Evolutionary conservation across 2,888 invertebrate species (phyloP).

Genomic region (Dolichomitus sp.): DNA sequence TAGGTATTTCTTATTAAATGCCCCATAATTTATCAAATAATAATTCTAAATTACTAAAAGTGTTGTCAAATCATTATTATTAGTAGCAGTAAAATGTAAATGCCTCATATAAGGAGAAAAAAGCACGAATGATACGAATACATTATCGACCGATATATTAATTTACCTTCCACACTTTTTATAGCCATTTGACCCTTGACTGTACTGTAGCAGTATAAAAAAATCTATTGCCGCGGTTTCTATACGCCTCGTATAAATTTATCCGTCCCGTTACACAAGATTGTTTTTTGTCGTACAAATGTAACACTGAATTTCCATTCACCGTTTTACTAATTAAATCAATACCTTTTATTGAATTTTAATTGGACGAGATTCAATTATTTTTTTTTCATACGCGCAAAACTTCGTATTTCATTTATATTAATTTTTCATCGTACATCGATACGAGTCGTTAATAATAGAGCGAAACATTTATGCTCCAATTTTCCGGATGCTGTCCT

Average conservation of each 20-base stretch:
- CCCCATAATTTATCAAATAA: background rate
- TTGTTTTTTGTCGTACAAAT: background rate
- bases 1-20: background rate
- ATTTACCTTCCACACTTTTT: background rate
- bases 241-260: background rate
- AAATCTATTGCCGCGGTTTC: background rate
- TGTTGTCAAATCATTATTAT: background rate
- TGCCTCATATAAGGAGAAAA: background rate
- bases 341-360: constrained; percentile 9
- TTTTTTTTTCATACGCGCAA: background rate
- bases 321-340: background rate
- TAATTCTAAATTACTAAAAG: background rate
- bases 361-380: constrained; percentile 1
- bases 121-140: background rate
- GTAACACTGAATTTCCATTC: background rate
- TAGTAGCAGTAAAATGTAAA: background rate
- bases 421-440: background rate
- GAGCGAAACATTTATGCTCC: background rate
- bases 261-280: background rate
- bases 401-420: background rate
- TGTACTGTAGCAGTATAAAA: background rate
- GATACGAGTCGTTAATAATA: background rate
- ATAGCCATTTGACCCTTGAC: background rate
- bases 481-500: constrained; percentile 7
- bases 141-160: background rate